These are phyloP conservation scores for Sinohyriopsis cumingii DNA, from an alignment of 2,888 invertebrate species.

Conservation along the genomic window DNA sequence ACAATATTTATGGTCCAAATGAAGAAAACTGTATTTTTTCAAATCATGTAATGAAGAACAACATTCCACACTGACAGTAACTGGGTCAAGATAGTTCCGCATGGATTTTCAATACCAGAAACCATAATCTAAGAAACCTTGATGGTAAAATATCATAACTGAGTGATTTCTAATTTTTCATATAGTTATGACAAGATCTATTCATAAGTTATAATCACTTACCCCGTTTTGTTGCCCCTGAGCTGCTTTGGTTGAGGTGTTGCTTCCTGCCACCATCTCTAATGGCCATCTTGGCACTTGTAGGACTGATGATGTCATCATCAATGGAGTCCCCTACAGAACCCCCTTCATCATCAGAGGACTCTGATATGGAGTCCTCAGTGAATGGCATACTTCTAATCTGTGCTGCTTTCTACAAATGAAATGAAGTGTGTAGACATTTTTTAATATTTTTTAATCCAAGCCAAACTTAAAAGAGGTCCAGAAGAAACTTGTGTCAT, in stretches of 20 bases:
- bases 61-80: too few species aligned
- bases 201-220: conserved; percentile 7
- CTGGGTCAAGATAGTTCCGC: too few species aligned
- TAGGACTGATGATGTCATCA: conserved; percentile 17
- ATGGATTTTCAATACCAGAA: too few species aligned
- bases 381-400: conserved; percentile 96
- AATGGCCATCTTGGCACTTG: conserved; percentile 32
- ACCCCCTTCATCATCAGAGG: conserved; percentile 87
- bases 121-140: too few species aligned
- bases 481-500: not conserved
- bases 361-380: conserved; percentile 91
- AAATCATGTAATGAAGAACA: too few species aligned
- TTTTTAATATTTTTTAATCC: not conserved
- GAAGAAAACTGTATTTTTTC: too few species aligned
- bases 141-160: too few species aligned
- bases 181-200: too few species aligned
- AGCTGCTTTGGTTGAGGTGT: conserved; percentile 62
- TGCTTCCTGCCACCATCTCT: conserved; percentile 54
- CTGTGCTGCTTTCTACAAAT: conserved; percentile 87
- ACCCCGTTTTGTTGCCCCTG: conserved; percentile 68
- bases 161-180: too few species aligned
- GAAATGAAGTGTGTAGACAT: conserved; percentile 5
- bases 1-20: too few species aligned
- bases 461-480: not conserved
- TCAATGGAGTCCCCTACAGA: conserved; percentile 29